Base-by-base conservation (phyloP, 2,888 invertebrate species). In the Ferdinandea cuprea region DNA sequence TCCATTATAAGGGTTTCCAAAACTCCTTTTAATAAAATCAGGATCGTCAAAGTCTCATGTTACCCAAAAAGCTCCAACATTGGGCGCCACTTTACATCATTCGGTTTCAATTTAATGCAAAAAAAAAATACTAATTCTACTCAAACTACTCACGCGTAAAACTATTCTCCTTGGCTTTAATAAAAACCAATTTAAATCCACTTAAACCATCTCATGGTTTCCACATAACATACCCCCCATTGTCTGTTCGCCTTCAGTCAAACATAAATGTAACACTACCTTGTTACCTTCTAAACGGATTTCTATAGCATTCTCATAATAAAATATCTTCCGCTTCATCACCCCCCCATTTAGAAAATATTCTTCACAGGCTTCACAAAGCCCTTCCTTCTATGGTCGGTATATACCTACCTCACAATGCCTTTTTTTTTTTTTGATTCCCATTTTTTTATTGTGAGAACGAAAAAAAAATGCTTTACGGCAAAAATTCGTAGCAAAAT, bases 211-310 rank as follows among this genome's bases (percentile, higher is more conserved):
- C 25, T 25, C 25, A 5, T 25, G 25, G 25, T 5, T 25, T 2
- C 5, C 25, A 25, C 25, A 25, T 25, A 2, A 5, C 25, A 25
- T 25, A 7, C n/a, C 13, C 5, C 37, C n/a, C 37, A 6, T 40
- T 40, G 13, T 13, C 5, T 32, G 15, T 6, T 15, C 5, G 13
- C 32, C 19, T 21, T 56, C 37, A 3, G 4, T 11, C 37, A 3
- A 15, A 13, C 35, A 21, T 54, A 21, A 19, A 32, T 19, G 17
- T 3, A 21, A 4, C n/a, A 7, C 59, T 13, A 21, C 58, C 59
- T 71, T 59, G 30, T 4, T 13, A 21, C 69, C 59, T 71, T 71
- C 40, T 4, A 25, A 50, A 30, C 11, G 30, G 19, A 71, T 71
- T 21, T 32, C 1, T 11, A 56, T 46, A 68, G n/a, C 50, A 40